A percentile compares a stretch with the other conserved stretches of the same genome.
Conservation (phyloP, 2,888 invertebrate species). For the Drosophila neonasuta region DNA sequence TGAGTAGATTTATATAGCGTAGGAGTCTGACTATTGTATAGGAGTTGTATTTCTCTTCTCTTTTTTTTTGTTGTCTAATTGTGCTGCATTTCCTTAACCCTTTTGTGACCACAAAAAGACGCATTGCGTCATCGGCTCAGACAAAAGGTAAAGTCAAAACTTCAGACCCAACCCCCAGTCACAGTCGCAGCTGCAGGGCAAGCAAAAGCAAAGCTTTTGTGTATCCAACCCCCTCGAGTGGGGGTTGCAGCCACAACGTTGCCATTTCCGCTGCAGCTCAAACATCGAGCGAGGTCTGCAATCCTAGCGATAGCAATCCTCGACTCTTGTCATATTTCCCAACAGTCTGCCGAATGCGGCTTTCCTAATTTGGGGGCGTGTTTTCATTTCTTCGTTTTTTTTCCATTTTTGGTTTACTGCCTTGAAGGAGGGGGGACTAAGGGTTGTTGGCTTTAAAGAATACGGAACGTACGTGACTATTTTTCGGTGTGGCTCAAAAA, state of each 20-base stretch:
- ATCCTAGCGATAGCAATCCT: slow-evolving; percentile 45
- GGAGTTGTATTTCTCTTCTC: neutral
- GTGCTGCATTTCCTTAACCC: slow-evolving; percentile 60
- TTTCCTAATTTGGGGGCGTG: slow-evolving; percentile 69
- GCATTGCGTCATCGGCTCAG: slow-evolving; percentile 61
- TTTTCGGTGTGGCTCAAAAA: slow-evolving; percentile 54
- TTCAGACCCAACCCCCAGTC: slow-evolving; percentile 22
- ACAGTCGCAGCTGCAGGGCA: neutral
- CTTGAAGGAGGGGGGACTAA: slow-evolving; percentile 49
- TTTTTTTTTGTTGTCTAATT: slow-evolving; percentile 44
- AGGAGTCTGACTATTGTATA: slow-evolving; percentile 4
- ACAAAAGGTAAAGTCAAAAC: slow-evolving; percentile 33
- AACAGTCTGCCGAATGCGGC: slow-evolving; percentile 37
- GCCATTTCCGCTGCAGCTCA: slow-evolving; percentile 59
- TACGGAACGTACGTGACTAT: slow-evolving; percentile 58
- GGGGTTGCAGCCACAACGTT: slow-evolving; percentile 37
- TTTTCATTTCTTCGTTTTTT: slow-evolving; percentile 35
- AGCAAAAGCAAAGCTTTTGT: slow-evolving; percentile 2
- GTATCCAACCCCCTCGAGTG: slow-evolving; percentile 26
- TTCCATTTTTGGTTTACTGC: slow-evolving; percentile 18
- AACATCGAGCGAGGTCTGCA: slow-evolving; percentile 51
- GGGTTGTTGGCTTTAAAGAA: slow-evolving; percentile 67
- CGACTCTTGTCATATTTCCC: slow-evolving; percentile 64
- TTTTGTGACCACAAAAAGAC: slow-evolving; percentile 40
- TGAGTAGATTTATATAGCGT: neutral